These are phyloP conservation scores for Bimastos eiseni DNA, from an alignment of 2,888 invertebrate genomes.

Conservation along the genomic window DNA sequence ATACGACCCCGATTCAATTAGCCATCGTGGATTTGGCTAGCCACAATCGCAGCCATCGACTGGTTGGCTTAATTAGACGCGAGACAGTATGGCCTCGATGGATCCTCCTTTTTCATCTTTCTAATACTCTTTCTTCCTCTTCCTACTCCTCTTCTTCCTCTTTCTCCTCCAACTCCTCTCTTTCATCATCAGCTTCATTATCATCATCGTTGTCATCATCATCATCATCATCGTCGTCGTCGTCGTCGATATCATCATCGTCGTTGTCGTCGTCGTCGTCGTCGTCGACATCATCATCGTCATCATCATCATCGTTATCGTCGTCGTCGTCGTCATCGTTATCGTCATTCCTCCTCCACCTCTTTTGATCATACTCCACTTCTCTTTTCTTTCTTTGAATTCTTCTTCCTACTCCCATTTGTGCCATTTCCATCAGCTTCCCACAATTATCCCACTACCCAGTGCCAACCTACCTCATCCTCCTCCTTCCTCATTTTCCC, in stretches of 20 bases:
- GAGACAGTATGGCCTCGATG: not conserved
- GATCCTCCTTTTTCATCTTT: not conserved
- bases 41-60: not conserved
- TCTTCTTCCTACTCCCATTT: not conserved
- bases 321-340: not conserved
- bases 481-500: not conserved
- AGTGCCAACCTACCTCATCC: not conserved
- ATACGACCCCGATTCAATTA: constrained; percentile 22
- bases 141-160: no score
- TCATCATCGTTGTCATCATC: no score
- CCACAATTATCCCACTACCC: not conserved
- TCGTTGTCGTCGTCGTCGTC: no score
- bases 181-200: no score
- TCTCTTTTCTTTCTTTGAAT: not conserved
- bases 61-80: constrained; percentile 23
- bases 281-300: no score
- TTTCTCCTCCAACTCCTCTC: not conserved
- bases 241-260: no score
- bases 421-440: not conserved
- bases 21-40: constrained; percentile 17
- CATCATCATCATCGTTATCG: no score
- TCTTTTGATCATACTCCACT: not conserved
- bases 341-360: not conserved
- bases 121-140: not conserved
- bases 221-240: not conserved